Conservation (phyloP, 1,140 invertebrate species). For the Agrypnia vestita region DNA sequence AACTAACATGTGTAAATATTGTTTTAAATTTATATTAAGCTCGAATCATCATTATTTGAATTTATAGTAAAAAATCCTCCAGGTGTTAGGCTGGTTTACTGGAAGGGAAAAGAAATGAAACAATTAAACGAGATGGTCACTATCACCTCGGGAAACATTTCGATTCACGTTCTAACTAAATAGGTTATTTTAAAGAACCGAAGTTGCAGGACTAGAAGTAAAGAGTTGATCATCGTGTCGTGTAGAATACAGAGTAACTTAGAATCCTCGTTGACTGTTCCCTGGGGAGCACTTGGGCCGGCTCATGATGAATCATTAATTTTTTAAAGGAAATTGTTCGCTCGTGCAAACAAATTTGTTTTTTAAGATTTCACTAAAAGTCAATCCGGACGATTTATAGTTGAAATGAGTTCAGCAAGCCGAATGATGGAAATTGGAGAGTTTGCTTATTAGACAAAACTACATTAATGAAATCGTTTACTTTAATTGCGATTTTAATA, state of each 20-base stretch:
- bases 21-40: no score
- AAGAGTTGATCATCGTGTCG: constrained; percentile 46
- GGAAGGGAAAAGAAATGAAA: not conserved
- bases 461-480: no score
- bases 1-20: no score
- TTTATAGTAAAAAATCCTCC: no score
- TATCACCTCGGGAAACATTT: not conserved
- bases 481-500: no score
- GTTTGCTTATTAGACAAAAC: no score
- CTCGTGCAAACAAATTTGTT: constrained; percentile 7
- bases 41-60: no score
- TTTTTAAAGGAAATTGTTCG: not conserved
- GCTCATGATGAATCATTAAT: constrained; percentile 12
- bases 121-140: not conserved
- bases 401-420: no score
- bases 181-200: constrained; percentile 55
- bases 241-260: constrained; percentile 30
- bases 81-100: no score
- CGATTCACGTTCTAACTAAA: constrained; percentile 53
- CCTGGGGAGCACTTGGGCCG: not conserved
- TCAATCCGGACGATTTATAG: no score
- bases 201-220: constrained; percentile 33
- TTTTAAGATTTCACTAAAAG: not conserved
- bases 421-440: no score
- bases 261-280: not conserved